Evolutionary conservation across 2,113 vertebrate genomes (phyloP), one percentile per base, ranked within the genome.

Genomic region (Trematomus loennbergii): DNA sequence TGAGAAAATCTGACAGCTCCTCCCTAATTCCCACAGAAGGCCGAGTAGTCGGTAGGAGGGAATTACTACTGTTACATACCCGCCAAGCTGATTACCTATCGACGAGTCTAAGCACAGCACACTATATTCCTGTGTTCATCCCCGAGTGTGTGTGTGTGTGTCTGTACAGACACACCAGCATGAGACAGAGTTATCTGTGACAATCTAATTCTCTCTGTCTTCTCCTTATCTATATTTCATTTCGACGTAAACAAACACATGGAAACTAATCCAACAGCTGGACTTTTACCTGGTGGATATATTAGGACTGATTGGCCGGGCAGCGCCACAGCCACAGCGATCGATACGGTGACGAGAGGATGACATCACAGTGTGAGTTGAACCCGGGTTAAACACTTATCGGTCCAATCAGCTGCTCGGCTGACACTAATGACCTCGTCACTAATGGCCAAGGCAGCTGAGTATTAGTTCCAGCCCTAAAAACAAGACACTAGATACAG

Each of bases 71-170:
- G 83, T 90, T 91, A 87, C 80, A 88, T 81, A 86, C 73, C 72
- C 61, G 58, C 82, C 88, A 74, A 85, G 91, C 87, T 93, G 90
- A 93, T 93, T 93, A 88, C 78, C 90, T 92, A 93, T 92, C 59
- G 89, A 93, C 88, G 86, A 82, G 67, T 84, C 84, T 81, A 83
- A 89, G 92, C 84, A 78, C 54, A 71, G 57, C 62, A 62, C 71
- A 33, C 50, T 76, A 18, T 76, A 18, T 71, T 22, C 18, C 12
- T 62, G 40, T 46, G 53, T 74, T 15, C 50, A 4, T 49, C 17
- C 57, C 20, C 60, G 46, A 48, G 22, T 17, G 46, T 36, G 46
- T 43, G 50, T 69, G 22, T 76, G 33, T 50, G 60, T 33, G 22
- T 58, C 7, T 36, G 13, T 36, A 52, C 54, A 22, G 25, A n/a